Conservation (phyloP, 2,888 invertebrate genomes). For the Ommatoiulus sabulosus region DNA sequence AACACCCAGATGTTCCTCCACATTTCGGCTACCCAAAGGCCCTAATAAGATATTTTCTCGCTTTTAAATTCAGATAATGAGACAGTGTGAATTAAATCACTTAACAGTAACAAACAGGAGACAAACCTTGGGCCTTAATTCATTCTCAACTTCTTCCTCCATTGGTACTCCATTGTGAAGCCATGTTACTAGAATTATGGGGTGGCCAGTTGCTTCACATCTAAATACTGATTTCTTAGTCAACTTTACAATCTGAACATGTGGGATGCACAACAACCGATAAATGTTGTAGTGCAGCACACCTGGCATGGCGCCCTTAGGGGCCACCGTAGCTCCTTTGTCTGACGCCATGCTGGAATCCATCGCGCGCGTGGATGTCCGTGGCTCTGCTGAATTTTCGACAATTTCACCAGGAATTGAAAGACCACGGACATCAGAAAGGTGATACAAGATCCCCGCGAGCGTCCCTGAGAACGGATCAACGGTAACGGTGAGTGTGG, state of each 20-base stretch:
- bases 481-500: too few relatives aligned
- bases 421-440: too few relatives aligned
- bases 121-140: slow-evolving; percentile 62
- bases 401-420: too few relatives aligned
- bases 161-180: slow-evolving; percentile 80
- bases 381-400: too few relatives aligned
- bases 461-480: too few relatives aligned
- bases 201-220: slow-evolving; percentile 88
- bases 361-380: too few relatives aligned
- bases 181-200: slow-evolving; percentile 84
- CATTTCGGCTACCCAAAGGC: slow-evolving; percentile 25
- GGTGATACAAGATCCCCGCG: too few relatives aligned
- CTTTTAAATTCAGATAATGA: not conserved
- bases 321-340: too few relatives aligned
- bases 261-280: not conserved
- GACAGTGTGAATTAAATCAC: too few relatives aligned
- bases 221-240: slow-evolving; percentile 81
- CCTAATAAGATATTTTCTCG: not conserved
- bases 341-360: too few relatives aligned
- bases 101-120: too few relatives aligned
- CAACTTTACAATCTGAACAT: not conserved
- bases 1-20: not conserved
- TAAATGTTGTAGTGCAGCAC: slow-evolving; percentile 31
- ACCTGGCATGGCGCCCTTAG: too few relatives aligned
- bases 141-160: not conserved